phyloP scores from a whole-genome alignment of 2,888 invertebrate genomes.

The Caenorhabditis drosophilae region DNA sequence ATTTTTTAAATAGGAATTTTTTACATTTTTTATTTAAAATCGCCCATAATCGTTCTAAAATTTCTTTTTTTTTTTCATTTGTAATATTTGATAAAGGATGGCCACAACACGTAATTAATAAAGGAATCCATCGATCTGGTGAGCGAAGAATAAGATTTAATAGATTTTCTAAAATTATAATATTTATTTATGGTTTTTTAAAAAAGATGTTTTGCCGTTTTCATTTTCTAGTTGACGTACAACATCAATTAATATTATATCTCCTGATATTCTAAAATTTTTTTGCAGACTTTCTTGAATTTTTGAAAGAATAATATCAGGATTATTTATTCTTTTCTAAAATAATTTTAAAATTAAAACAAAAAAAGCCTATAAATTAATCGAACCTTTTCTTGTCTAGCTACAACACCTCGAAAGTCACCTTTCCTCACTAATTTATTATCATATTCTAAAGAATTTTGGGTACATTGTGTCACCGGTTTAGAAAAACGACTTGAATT shows the following conservation, averaged over 20 bases:
- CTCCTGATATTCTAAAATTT: slow-evolving; percentile 42
- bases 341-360: background rate
- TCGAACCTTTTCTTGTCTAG: slow-evolving; percentile 15
- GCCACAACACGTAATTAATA: slow-evolving; percentile 46
- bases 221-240: slow-evolving; percentile 39
- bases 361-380: background rate
- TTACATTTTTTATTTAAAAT: slow-evolving; percentile 26
- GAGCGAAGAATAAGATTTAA: slow-evolving; percentile 5
- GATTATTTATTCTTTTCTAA: slow-evolving; percentile 7
- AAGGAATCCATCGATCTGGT: slow-evolving; percentile 44
- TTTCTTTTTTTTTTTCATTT: slow-evolving; percentile 16
- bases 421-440: slow-evolving; percentile 11
- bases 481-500: no score
- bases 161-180: no score
- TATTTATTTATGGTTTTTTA: no score
- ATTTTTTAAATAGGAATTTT: background rate
- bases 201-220: no score
- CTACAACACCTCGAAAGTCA: slow-evolving; percentile 31
- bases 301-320: slow-evolving; percentile 39
- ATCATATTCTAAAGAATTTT: slow-evolving; percentile 2
- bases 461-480: no score
- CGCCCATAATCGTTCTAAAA: slow-evolving; percentile 46
- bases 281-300: slow-evolving; percentile 32
- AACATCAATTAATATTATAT: slow-evolving; percentile 34
- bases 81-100: slow-evolving; percentile 45